Evolutionary conservation across 2,113 vertebrate genomes (phyloP), one percentile per base, ranked within the genome.

Genomic region (Peromyscus leucopus): DNA sequence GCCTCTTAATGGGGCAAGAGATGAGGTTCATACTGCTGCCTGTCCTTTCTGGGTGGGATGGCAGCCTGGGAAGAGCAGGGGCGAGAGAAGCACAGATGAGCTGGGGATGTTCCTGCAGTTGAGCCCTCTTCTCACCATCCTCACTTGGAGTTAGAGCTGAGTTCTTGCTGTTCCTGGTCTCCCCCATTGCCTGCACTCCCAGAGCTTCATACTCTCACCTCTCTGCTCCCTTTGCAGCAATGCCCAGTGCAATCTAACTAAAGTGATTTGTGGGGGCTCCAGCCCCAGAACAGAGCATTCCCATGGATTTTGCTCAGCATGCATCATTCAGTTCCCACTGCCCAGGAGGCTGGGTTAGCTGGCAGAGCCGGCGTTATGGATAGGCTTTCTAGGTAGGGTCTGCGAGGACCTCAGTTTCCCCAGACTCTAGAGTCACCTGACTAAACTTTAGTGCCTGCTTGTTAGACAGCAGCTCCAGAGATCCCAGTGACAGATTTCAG

Each of bases 161-260:
- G 57, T 85, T 31, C 36, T 93, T 86, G n/a, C 33, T 75, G n/a
- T 31, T 55, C 61, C 28, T 36, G 36, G 65, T 74, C 31, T 55
- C 61, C 63, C 46, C 46, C 21, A 22, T n/a, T 69, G 55, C 11
- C 0, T 31, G 84, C 51, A 46, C 24, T 21, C 82, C 24, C 6
- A 83, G 90, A 91, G 61, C 65, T 94, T 88, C 51, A 17, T 21
- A 42, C 8, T 31, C 5, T 21, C 28, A 74, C 55, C 17, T 69
- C 4, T 39, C 2, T 39, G 33, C 89, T 93, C 87, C 74, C 84
- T 96, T 74, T 90, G 79, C 84, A 67, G 16, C 61, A 87, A 75
- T 97, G 13, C 21, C 19, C 31, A 13, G 89, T 42, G 92, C 90
- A 11, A 93, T 96, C 97, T 98, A 97, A 98, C 96, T 95, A 85